Percentiles rank a stretch among this genome's conserved stretches.
Evolutionary conservation across 2,888 invertebrate genomes (phyloP).

Genomic region (Cantharis rufa): DNA sequence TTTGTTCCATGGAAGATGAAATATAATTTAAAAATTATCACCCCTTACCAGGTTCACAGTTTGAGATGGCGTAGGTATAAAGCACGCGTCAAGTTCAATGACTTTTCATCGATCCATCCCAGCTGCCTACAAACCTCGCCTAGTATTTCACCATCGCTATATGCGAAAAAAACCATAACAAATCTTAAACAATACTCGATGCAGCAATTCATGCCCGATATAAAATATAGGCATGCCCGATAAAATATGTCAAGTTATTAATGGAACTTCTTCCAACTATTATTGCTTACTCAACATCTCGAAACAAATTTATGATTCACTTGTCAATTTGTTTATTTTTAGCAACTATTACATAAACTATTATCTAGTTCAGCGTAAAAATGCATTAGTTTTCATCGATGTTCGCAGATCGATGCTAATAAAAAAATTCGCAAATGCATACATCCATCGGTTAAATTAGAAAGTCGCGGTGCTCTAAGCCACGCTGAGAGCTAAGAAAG

Average conservation of each 20-base stretch:
- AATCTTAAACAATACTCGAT: conserved; percentile 25
- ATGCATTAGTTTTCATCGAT: neutral
- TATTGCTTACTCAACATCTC: neutral
- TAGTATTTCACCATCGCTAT: conserved; percentile 36
- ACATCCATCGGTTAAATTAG: conserved; percentile 9
- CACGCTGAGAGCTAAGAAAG: conserved; percentile 1
- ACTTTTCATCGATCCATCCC: conserved; percentile 43
- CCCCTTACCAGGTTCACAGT: conserved; percentile 21
- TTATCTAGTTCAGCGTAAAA: neutral
- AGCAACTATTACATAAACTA: neutral
- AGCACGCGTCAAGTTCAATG: conserved; percentile 45
- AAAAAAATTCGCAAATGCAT: conserved; percentile 6
- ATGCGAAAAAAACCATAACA: conserved; percentile 29
- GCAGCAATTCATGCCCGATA: neutral
- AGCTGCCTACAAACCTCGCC: conserved; percentile 44
- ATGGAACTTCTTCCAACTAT: neutral
- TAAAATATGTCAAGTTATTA: neutral
- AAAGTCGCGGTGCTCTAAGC: conserved; percentile 8
- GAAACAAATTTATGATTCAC: neutral
- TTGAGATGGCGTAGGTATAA: conserved; percentile 35
- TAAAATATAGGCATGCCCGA: neutral
- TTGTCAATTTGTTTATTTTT: neutral
- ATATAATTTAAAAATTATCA: conserved; percentile 17
- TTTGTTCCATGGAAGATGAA: conserved; percentile 1
- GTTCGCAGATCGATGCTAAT: neutral